Evolutionary conservation across 2,113 vertebrate genomes (phyloP).

Genomic region (Saiga tatarica): DNA sequence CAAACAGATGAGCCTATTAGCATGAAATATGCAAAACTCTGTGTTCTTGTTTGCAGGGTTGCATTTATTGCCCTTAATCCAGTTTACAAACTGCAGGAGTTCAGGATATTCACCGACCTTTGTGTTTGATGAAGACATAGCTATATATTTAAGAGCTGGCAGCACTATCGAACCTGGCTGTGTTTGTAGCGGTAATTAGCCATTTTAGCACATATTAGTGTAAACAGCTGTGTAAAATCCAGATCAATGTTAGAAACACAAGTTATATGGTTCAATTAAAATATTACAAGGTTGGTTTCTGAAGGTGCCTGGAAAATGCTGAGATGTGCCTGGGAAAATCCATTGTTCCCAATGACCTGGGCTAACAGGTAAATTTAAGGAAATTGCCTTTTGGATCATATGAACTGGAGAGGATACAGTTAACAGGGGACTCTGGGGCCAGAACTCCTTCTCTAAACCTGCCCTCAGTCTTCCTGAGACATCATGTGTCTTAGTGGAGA

Average conservation of each 20-base stretch:
- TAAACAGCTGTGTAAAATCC: slow-evolving; percentile 77
- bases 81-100: slow-evolving; percentile 69
- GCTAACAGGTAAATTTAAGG: background rate
- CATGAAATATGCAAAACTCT: slow-evolving; percentile 76
- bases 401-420: background rate
- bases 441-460: background rate
- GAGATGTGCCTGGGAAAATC: background rate
- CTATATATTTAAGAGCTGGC: slow-evolving; percentile 71
- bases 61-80: slow-evolving; percentile 74
- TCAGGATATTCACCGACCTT: slow-evolving; percentile 65
- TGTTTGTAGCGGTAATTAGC: slow-evolving; percentile 69
- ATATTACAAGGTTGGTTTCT: slow-evolving; percentile 49
- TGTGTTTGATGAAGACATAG: slow-evolving; percentile 65
- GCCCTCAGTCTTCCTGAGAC: background rate
- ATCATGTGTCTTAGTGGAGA: background rate
- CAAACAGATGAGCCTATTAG: slow-evolving; percentile 72
- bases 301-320: background rate
- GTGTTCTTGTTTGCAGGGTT: slow-evolving; percentile 63
- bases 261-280: slow-evolving; percentile 68
- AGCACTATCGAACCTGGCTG: slow-evolving; percentile 55
- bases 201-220: slow-evolving; percentile 77
- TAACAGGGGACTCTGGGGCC: background rate
- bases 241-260: slow-evolving; percentile 64
- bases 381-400: background rate
- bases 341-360: background rate